A percentile compares a stretch with the other conserved stretches of the same genome.
These are phyloP conservation scores for Poeciliopsis retropinna DNA, from an alignment of 2,113 vertebrate genomes.

Conservation along the genomic window DNA sequence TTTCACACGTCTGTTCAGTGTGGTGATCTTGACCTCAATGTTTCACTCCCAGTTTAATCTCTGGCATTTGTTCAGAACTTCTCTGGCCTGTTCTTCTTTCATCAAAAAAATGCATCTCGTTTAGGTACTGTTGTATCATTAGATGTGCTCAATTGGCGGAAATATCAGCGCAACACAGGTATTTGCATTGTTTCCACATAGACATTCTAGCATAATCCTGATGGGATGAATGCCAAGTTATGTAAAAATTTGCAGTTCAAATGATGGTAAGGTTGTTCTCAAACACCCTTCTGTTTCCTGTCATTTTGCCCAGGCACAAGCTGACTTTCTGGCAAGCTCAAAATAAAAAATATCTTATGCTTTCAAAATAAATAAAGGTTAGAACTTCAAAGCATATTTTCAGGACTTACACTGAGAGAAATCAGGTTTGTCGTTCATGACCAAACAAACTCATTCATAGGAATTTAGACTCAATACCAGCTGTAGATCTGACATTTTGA, in stretches of 20 bases:
- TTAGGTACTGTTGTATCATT: conserved; percentile 33
- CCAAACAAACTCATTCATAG: conserved; percentile 18
- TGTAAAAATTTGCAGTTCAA: conserved; percentile 16
- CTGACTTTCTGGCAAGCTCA: conserved; percentile 14
- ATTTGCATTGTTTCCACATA: conserved; percentile 19
- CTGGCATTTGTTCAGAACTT: conserved; percentile 30
- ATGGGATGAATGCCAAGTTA: conserved; percentile 30
- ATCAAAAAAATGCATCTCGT: conserved; percentile 26
- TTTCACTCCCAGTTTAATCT: conserved; percentile 20
- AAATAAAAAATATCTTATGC: conserved; percentile 20
- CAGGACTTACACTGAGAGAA: conserved; percentile 13
- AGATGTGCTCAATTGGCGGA: conserved; percentile 13
- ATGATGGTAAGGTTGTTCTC: conserved; percentile 28
- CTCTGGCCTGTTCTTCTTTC: conserved; percentile 16
- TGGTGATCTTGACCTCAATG: conserved; percentile 14
- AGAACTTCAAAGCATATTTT: conserved; percentile 39
- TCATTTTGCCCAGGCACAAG: conserved; percentile 16
- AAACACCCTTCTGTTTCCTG: conserved; percentile 1
- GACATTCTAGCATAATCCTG: conserved; percentile 41
- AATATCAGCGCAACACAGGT: conserved; percentile 24
- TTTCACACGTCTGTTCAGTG: conserved; percentile 2
- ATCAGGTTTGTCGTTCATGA: conserved; percentile 8
- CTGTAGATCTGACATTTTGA: not conserved
- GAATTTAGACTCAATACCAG: not conserved
- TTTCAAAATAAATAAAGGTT: conserved; percentile 52